phyloP scores from a whole-genome alignment of 2,113 vertebrate genomes.

The Atherinomorus stipes region DNA sequence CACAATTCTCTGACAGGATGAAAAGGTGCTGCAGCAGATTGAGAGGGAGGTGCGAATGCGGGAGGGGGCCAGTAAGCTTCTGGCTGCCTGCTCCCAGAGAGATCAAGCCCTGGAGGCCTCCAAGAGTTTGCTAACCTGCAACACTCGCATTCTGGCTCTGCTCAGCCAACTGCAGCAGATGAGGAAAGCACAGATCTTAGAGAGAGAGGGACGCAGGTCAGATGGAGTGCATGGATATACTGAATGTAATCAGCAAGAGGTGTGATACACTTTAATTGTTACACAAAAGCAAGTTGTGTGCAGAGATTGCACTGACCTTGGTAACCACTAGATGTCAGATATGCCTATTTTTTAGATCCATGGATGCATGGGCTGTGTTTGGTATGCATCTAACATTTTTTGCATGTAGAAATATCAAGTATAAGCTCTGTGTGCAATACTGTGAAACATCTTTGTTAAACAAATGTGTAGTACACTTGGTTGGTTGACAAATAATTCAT shows the following conservation, averaged over 20 bases:
- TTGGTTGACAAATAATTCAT: background rate
- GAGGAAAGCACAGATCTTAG: conserved; percentile 85
- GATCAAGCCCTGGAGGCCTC: conserved; percentile 90
- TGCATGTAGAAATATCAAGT: too few relatives aligned
- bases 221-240: background rate
- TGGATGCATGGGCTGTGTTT: background rate
- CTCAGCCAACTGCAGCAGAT: conserved; percentile 87
- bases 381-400: too few relatives aligned
- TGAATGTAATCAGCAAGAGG: background rate
- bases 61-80: conserved; percentile 87
- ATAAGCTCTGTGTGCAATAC: too few relatives aligned
- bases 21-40: conserved; percentile 85
- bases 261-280: background rate
- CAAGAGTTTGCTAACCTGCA: conserved; percentile 87
- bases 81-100: conserved; percentile 87
- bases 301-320: background rate
- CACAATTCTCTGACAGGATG: conserved; percentile 25
- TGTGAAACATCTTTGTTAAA: background rate
- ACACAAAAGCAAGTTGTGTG: background rate
- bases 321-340: conserved; percentile 10
- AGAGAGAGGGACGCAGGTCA: conserved; percentile 71
- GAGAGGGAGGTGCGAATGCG: conserved; percentile 90
- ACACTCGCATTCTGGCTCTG: conserved; percentile 85
- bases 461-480: conserved; percentile 6
- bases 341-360: background rate